Base-by-base conservation (phyloP, 1,140 invertebrate genomes). In the Drosophila baimaii region DNA sequence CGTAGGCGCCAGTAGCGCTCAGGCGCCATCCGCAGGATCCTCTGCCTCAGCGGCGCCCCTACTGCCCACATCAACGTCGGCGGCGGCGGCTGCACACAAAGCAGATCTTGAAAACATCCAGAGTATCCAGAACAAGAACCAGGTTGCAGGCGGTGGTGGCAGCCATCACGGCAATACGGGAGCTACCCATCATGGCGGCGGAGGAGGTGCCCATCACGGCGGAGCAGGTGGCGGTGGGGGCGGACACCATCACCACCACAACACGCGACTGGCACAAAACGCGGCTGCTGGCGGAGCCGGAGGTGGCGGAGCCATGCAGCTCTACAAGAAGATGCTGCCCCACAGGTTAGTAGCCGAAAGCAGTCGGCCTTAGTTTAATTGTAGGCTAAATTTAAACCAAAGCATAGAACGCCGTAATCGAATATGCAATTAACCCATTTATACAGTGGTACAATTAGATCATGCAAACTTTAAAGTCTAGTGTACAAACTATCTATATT, bases 21-120 rank as follows among this genome's bases (percentile, higher is more conserved):
- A 76, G 49, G 43, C 65, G 3, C 68, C 69, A 35, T 41, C 63
- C 7, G 31, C 61, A 29, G 62, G 59, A 13, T 43, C 44, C 10
- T 19, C 63, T 56, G 83, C 55, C 41, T 29, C 39, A 27, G 62
- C 41, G 59, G 46, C 55, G 49, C 44, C 21, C 9, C 74, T 76
- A 17, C 71, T 79, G 43, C 58, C 75, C 43, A 35, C 78, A 0
- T 54, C 51, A 1, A 33, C 52, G 2, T 52, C 58, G 8, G 63
- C 61, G 8, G 63, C 61, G 41, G 59, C 51, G 31, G 57, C 69
- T 12, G 78, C 80, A n/a, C 85, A 82, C 47, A 92, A 92, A 54
- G 91, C 91, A 21, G 91, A 92, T 77, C 71, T 92, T 27, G 91
- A 92, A 65, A 92, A 92, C 52, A 91, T 92, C 57, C 91, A 92